Percentiles rank a stretch among this genome's conserved stretches.
Evolutionary conservation across 2,888 invertebrate genomes (phyloP).

Genomic region (Andrena camellia): DNA sequence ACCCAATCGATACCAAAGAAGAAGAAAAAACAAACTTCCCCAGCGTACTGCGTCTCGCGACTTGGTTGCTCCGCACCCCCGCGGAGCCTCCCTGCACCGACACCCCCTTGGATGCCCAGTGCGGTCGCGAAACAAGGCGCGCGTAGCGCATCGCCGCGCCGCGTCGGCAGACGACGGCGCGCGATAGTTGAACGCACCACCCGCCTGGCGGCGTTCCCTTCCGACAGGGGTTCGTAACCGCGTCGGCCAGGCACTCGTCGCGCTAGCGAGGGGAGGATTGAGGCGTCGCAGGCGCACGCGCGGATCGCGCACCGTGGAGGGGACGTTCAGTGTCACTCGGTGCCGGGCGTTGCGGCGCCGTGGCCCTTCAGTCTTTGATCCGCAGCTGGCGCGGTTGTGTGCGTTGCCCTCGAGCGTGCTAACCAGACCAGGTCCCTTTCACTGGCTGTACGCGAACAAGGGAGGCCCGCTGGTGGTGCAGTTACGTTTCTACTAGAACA

Average conservation of each 20-base stretch:
- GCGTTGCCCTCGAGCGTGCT: conserved; percentile 48
- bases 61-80: conserved; percentile 12
- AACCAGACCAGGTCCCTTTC: conserved; percentile 25
- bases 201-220: conserved; percentile 75
- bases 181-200: conserved; percentile 67
- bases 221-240: conserved; percentile 56
- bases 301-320: conserved; percentile 59
- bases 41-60: conserved; percentile 18
- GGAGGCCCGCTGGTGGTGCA: conserved; percentile 32
- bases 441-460: conserved; percentile 36
- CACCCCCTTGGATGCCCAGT: conserved; percentile 34
- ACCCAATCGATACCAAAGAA: conserved; percentile 27
- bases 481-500: conserved; percentile 24
- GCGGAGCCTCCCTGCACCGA: conserved; percentile 45
- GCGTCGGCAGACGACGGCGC: background rate
- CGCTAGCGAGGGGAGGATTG: conserved; percentile 41
- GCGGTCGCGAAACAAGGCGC: conserved; percentile 49
- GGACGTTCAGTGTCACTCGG: conserved; percentile 81
- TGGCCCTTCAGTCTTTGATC: conserved; percentile 79
- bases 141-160: conserved; percentile 21
- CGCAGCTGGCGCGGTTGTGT: conserved; percentile 75
- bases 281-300: conserved; percentile 69
- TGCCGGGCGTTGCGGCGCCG: conserved; percentile 83
- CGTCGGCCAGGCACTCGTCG: conserved; percentile 29
- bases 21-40: conserved; percentile 25